phyloP scores from a whole-genome alignment of 1,140 invertebrate genomes.

The Musca domestica region DNA sequence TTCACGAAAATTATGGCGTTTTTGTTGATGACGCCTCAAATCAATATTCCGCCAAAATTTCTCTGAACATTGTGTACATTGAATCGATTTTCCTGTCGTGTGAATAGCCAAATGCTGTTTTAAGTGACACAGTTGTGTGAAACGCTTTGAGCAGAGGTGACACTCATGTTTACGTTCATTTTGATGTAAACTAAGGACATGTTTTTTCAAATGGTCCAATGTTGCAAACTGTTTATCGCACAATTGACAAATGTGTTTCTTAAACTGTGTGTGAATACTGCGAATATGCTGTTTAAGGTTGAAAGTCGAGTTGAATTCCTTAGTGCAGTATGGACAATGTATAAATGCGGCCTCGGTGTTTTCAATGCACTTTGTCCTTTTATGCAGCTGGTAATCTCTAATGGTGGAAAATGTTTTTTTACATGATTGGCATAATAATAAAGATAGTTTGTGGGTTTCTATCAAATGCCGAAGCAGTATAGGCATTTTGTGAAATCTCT shows the following conservation, averaged over 20 bases:
- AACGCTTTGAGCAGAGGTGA: slow-evolving; percentile 18
- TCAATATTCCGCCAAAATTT: slow-evolving; percentile 28
- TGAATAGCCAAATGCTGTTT: slow-evolving; percentile 27
- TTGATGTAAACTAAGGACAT: slow-evolving; percentile 28
- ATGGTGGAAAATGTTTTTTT: slow-evolving; percentile 11
- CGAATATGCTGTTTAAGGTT: slow-evolving; percentile 26
- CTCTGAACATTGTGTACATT: slow-evolving; percentile 14
- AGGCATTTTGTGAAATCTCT: slow-evolving; percentile 11
- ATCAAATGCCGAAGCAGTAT: slow-evolving; percentile 20
- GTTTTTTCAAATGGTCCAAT: slow-evolving; percentile 28
- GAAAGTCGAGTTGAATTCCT: neutral
- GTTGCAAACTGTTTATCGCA: slow-evolving; percentile 28
- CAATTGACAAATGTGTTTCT: slow-evolving; percentile 22
- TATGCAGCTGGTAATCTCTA: neutral
- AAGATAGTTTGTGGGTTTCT: slow-evolving; percentile 6
- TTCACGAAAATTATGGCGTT: slow-evolving; percentile 4
- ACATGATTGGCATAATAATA: slow-evolving; percentile 13
- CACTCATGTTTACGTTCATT: slow-evolving; percentile 28
- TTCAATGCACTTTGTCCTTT: neutral
- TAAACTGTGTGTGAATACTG: slow-evolving; percentile 13
- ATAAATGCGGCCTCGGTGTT: neutral
- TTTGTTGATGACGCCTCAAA: slow-evolving; percentile 19
- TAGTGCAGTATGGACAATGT: slow-evolving; percentile 26
- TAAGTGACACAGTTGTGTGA: slow-evolving; percentile 27
- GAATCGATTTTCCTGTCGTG: slow-evolving; percentile 7